Evolutionary conservation across 2,888 invertebrate genomes (phyloP), one percentile per base, ranked within the genome.

Genomic region (Anaspis maculata): DNA sequence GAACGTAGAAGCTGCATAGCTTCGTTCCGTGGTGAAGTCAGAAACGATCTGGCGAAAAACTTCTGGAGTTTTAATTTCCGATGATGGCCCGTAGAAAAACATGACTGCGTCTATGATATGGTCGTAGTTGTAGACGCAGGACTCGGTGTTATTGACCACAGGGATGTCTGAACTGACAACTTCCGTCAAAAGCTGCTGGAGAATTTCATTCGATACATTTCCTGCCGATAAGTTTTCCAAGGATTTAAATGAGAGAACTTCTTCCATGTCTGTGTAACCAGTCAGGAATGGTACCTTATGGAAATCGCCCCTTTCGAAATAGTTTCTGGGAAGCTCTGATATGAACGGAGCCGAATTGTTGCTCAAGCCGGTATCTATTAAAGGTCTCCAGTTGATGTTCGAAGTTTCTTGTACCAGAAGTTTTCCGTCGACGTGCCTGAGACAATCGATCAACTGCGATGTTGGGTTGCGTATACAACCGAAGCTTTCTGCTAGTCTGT

Each of bases 251-350:
- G 77, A 69, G 1, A 86, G 59, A 4, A 79, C 81, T 48, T 84
- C 83, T 64, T 88, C 88, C 79, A 86, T 87, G 47, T 82, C 79
- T 0, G 87, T 86, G 48, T 77, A 86, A 7, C 60, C 60, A n/a
- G 77, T 73, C 46, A 88, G 60, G 9, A 86, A 53, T 0, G 87
- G 85, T 1, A 86, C 78, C 32, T 79, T 75, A 36, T 75, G 71
- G 42, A 76, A 76, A 15, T 71, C 70, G 6, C 77, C 80, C 31
- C 67, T 69, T 44, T 74, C 72, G 37, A 83, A 75, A 30, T 76
- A 61, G 45, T 68, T 71, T 38, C 69, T 73, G 0, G 86, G 86
- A 30, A 74, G 67, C 46, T 78, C 79, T 16, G 79, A 69, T 25
- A 88, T 63, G 54, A 87, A 84, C 0, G 71, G 65, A 0, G 76